A percentile compares a stretch with the other conserved stretches of the same genome.
Conservation (phyloP, 2,888 invertebrate species). For the Eudiplozoon nipponicum region DNA sequence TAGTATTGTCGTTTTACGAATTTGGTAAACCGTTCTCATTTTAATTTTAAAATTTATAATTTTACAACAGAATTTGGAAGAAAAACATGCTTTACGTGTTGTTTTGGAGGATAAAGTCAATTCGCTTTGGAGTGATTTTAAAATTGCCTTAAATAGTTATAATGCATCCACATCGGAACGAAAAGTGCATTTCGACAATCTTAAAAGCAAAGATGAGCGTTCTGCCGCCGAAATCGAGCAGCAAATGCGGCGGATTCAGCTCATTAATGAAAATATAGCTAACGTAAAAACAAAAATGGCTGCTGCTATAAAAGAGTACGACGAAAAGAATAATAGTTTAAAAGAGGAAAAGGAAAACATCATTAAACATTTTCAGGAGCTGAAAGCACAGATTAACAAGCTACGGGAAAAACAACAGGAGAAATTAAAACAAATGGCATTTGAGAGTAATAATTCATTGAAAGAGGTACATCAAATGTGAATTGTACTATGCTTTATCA, state of each 20-base stretch:
- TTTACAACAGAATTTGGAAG: conserved; percentile 25
- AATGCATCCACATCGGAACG: conserved; percentile 26
- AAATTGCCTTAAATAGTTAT: conserved; percentile 23
- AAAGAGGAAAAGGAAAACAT: conserved; percentile 25
- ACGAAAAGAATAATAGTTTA: conserved; percentile 24
- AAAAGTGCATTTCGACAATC: conserved; percentile 24
- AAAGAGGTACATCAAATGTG: conserved; percentile 18
- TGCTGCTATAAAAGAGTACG: conserved; percentile 24
- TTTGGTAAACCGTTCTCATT: too few relatives aligned
- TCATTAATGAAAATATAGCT: conserved; percentile 25
- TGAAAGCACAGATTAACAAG: conserved; percentile 27
- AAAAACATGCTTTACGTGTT: conserved; percentile 25
- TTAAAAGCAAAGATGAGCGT: conserved; percentile 25
- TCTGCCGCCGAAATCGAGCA: conserved; percentile 26
- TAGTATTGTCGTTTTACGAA: too few relatives aligned
- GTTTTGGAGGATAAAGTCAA: conserved; percentile 25
- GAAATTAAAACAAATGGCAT: conserved; percentile 24
- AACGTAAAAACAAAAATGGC: conserved; percentile 24
- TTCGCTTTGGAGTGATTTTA: conserved; percentile 24
- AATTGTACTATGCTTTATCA: conserved; percentile 2
- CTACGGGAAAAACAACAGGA: conserved; percentile 23
- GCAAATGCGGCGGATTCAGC: conserved; percentile 26
- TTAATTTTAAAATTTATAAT: too few relatives aligned
- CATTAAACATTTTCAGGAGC: conserved; percentile 21
- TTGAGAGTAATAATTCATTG: conserved; percentile 24